Percentiles rank a stretch among this genome's conserved stretches.
Conservation (phyloP, 1,140 invertebrate species). For the Uloborus diversus region DNA sequence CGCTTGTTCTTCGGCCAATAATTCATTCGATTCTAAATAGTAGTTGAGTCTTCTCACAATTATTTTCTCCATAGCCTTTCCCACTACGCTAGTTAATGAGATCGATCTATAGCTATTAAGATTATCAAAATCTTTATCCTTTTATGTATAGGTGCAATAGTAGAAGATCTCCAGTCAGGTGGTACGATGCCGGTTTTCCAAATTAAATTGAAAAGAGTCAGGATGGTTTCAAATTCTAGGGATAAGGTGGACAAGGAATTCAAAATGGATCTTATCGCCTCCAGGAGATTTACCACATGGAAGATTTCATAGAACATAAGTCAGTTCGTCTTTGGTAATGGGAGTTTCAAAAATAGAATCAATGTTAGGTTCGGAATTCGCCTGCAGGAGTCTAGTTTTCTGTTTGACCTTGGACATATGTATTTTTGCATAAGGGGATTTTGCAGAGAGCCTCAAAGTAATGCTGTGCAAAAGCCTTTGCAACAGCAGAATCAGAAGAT, state of each 20-base stretch:
- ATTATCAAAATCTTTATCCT: too few species aligned
- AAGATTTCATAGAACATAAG: neutral
- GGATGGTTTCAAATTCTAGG: neutral
- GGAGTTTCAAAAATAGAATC: neutral
- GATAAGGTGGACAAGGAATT: slow-evolving; percentile 10
- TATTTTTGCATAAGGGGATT: slow-evolving; percentile 1
- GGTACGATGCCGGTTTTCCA: too few species aligned
- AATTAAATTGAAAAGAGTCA: too few species aligned
- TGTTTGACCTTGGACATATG: neutral
- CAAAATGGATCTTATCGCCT: neutral
- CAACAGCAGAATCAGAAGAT: neutral
- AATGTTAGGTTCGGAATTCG: neutral
- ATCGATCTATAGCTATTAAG: too few species aligned
- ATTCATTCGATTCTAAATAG: neutral
- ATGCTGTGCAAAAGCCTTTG: slow-evolving; percentile 13
- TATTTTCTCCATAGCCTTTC: slow-evolving; percentile 28
- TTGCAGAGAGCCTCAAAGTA: neutral
- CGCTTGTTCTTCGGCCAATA: neutral
- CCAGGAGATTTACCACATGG: slow-evolving; percentile 18
- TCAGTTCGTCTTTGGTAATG: neutral
- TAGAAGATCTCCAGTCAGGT: too few species aligned
- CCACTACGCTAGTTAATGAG: too few species aligned
- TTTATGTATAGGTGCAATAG: slow-evolving; percentile 26
- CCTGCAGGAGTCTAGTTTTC: neutral
- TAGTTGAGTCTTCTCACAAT: too few species aligned